Evolutionary conservation across 2,113 vertebrate species (phyloP), one percentile per base, ranked within the genome.

Genomic region (Phasianus colchicus): DNA sequence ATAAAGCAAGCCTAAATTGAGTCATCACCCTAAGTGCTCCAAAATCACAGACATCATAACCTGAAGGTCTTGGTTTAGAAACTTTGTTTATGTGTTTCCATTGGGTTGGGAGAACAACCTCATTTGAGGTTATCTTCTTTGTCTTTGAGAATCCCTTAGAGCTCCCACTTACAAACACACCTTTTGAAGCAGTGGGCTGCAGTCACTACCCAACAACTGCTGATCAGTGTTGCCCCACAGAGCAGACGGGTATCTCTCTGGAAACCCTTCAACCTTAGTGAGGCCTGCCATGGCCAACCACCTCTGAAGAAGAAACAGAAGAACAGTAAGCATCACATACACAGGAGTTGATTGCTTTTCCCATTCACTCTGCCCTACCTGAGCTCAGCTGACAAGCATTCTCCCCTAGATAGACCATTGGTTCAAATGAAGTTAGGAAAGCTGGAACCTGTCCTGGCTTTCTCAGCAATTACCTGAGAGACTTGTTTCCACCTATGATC

Each of bases 131-230:
- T 78, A 71, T 78, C 74, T 64, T 81, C 45, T 52, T 58, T 65
- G 48, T 40, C 4, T 0, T 1, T 60, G 36, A 77, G n/a, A 47
- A 52, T 48, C 40, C 50, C 40, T 61, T 0, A 0, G 24, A 25
- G 29, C 11, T 67, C 21, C 7, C 7, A 27, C 34, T 74, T 38
- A 48, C 48, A 70, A 40, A 82, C 74, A 1, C 32, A 99, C 99
- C 99, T 98, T 97, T 98, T 99, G 97, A 99, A 98, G 91, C 99
- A 99, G 97, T 98, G 98, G 5, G 99, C 99, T 27, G 99, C 99
- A 42, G 98, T 99, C 92, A 99, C 95, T 13, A 96, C 98, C 99
- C 99, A 99, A 96, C 99, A 99, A 91, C 98, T 98, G 96, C 97
- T 98, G 96, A 99, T 98, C 83, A 99, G 96, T 0, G 98, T 99